Percentiles rank a stretch among this genome's conserved stretches.
Evolutionary conservation across 2,113 vertebrate species (phyloP).

Genomic region (Toxotes jaculatrix): DNA sequence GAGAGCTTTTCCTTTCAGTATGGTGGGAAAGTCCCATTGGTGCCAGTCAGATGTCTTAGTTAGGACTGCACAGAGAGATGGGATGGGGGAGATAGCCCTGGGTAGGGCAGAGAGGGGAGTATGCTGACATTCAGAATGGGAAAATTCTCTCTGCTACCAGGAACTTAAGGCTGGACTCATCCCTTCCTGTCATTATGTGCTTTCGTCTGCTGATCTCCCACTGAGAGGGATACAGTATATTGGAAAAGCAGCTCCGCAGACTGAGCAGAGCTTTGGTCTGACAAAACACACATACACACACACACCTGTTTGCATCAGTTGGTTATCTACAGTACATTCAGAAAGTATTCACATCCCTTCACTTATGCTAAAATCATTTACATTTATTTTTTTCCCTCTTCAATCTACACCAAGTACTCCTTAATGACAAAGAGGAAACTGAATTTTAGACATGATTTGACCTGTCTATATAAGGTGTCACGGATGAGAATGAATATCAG

Average conservation of each 20-base stretch:
- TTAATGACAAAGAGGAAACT: too few species aligned
- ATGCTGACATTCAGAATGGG: constrained; percentile 33
- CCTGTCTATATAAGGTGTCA: too few species aligned
- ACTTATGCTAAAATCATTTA: too few species aligned
- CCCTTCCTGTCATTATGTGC: constrained; percentile 73
- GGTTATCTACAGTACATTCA: background rate
- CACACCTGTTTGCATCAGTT: constrained; percentile 8
- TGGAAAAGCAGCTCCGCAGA: constrained; percentile 37
- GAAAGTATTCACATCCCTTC: too few species aligned
- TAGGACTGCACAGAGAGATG: constrained; percentile 26
- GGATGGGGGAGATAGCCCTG: constrained; percentile 18
- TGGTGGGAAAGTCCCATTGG: constrained; percentile 62
- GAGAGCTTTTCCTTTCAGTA: constrained; percentile 36
- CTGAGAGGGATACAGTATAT: constrained; percentile 11
- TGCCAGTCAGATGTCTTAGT: constrained; percentile 59
- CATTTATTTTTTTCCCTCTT: too few species aligned
- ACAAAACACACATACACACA: background rate
- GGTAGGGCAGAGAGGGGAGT: background rate
- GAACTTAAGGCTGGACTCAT: constrained; percentile 44
- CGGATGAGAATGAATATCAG: too few species aligned
- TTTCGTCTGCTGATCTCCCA: constrained; percentile 51
- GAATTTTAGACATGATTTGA: too few species aligned
- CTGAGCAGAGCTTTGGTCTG: constrained; percentile 20
- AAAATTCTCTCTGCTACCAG: constrained; percentile 20
- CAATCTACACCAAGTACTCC: too few species aligned